phyloP scores from a whole-genome alignment of 2,888 invertebrate genomes.

The Pherbina coryleti region DNA sequence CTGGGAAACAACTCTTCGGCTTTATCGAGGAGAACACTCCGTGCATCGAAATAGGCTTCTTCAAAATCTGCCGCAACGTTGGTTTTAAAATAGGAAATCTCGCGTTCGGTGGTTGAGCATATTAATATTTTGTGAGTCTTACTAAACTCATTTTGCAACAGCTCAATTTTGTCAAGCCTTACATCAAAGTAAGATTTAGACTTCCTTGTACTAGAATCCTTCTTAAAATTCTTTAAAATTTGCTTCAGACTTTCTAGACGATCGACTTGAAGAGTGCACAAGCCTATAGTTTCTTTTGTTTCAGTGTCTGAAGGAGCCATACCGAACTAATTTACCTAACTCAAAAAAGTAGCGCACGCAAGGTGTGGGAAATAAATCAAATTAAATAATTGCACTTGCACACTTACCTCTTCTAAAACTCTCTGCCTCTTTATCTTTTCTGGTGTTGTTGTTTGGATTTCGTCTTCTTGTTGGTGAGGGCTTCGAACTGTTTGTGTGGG shows the following conservation, averaged over 20 bases:
- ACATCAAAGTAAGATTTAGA: too few relatives aligned
- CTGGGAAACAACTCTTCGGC: not conserved
- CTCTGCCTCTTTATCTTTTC: too few relatives aligned
- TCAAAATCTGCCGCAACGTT: not conserved
- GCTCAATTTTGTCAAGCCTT: too few relatives aligned
- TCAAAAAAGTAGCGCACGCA: not conserved
- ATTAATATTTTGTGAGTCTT: not conserved
- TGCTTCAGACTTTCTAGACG: not conserved
- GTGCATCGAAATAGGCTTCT: constrained; percentile 10
- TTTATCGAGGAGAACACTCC: not conserved
- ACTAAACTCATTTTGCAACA: not conserved
- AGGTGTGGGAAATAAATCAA: too few relatives aligned
- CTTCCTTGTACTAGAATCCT: not conserved
- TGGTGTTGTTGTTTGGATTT: too few relatives aligned
- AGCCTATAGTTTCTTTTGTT: not conserved
- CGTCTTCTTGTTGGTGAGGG: too few relatives aligned
- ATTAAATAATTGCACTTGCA: too few relatives aligned
- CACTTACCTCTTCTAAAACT: too few relatives aligned
- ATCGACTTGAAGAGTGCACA: not conserved
- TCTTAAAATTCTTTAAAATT: not conserved
- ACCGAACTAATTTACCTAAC: not conserved
- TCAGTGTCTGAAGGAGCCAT: not conserved
- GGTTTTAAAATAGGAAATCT: not conserved
- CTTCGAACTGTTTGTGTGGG: too few relatives aligned
- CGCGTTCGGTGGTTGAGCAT: not conserved